Percentiles rank a stretch among this genome's conserved stretches.
Conservation (phyloP, 92 coral and sea anemone species). For the Umimayanthus kanabou region DNA sequence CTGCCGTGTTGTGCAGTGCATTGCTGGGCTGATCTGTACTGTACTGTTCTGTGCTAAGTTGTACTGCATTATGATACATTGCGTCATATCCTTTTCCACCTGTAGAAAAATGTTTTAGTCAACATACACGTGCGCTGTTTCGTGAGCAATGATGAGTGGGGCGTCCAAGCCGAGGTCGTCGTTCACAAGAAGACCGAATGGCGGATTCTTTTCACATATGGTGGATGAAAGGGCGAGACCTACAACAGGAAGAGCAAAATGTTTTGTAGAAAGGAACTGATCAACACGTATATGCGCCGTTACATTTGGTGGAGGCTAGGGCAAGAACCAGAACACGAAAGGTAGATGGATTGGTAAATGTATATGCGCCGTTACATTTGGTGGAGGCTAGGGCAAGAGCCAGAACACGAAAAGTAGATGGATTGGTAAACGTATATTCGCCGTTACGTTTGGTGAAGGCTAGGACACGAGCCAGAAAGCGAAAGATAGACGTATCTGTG, state of each 20-base stretch:
- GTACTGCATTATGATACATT: background rate
- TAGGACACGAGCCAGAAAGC: no score
- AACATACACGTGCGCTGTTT: slow-evolving; percentile 38
- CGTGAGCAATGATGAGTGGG: slow-evolving; percentile 34
- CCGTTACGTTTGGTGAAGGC: no score
- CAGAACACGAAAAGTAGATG: no score
- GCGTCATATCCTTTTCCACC: no score
- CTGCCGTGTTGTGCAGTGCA: no score
- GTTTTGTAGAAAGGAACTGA: background rate
- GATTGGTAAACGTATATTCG: no score
- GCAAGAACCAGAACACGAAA: background rate
- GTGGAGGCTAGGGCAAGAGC: background rate
- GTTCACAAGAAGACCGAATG: slow-evolving; percentile 27
- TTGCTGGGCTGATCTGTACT: background rate
- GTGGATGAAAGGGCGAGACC: slow-evolving; percentile 21
- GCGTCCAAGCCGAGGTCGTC: slow-evolving; percentile 29
- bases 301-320: background rate
- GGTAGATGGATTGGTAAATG: background rate
- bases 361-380: background rate
- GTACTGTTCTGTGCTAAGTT: background rate
- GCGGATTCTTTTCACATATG: slow-evolving; percentile 25
- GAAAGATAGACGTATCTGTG: no score
- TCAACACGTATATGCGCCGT: background rate
- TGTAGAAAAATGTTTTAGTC: no score
- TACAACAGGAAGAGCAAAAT: background rate